Evolutionary conservation across 53 echinoderm and acorn worm species (phyloP).

Genomic region (Hippasteria phrygiana): DNA sequence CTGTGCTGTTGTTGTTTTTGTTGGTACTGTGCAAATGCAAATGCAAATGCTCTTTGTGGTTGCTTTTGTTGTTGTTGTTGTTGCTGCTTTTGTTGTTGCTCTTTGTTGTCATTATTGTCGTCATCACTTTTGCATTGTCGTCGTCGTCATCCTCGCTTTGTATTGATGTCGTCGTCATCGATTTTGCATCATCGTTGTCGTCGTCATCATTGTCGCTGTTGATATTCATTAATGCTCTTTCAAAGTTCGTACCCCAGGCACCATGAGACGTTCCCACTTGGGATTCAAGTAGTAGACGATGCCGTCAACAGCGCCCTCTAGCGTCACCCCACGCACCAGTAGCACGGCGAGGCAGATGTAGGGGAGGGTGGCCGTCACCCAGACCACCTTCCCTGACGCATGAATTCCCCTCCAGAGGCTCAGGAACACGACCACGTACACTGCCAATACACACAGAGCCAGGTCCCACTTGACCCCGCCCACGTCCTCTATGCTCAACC

Average conservation of each 20-base stretch:
- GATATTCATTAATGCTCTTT: too few species aligned
- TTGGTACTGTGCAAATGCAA: too few species aligned
- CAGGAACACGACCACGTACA: slow-evolving; percentile 83
- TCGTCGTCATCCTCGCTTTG: too few species aligned
- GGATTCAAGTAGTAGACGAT: slow-evolving; percentile 86
- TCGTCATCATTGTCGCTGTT: too few species aligned
- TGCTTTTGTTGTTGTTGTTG: too few species aligned
- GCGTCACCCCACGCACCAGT: slow-evolving; percentile 84
- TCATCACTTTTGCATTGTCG: too few species aligned
- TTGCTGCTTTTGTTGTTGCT: too few species aligned
- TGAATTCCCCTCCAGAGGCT: slow-evolving; percentile 92
- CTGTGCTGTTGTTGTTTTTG: too few species aligned
- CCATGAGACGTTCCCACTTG: slow-evolving; percentile 74
- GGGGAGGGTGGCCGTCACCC: slow-evolving; percentile 95
- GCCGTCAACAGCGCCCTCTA: slow-evolving; percentile 81
- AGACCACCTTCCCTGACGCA: slow-evolving; percentile 96
- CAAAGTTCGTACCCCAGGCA: slow-evolving; percentile 71
- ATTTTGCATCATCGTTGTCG: too few species aligned
- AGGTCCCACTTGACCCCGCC: slow-evolving; percentile 91
- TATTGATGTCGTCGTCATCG: too few species aligned
- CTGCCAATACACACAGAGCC: slow-evolving; percentile 80
- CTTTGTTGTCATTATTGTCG: too few species aligned
- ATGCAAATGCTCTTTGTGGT: too few species aligned
- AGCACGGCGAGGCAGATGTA: slow-evolving; percentile 86
- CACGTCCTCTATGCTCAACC: slow-evolving; percentile 79